Evolutionary conservation across 37 sponge, comb jelly and placozoan genomes (phyloP).

Genomic region (Eunapius fragilis): DNA sequence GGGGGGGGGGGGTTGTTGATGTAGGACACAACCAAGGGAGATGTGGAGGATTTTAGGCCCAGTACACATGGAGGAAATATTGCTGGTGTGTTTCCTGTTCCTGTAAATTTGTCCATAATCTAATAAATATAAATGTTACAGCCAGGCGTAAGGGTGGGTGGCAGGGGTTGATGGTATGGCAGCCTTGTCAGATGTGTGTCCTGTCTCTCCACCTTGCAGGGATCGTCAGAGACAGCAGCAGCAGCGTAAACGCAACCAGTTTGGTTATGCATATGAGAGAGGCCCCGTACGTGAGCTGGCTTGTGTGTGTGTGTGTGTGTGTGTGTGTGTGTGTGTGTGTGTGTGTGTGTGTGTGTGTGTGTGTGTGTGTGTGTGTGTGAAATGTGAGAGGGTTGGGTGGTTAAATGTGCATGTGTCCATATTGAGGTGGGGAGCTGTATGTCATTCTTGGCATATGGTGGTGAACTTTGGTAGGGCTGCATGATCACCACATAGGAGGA

Average conservation of each 20-base stretch:
- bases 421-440: too few species aligned
- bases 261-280: conserved; percentile 29
- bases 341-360: conserved; percentile 35
- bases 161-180: too few species aligned
- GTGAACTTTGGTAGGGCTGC: not conserved
- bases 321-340: not conserved
- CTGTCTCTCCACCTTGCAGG: not conserved
- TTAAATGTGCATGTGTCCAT: too few species aligned
- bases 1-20: too few species aligned
- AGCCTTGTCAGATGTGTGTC: not conserved
- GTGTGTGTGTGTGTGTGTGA: not conserved
- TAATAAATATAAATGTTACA: too few species aligned
- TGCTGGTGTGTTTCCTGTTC: too few species aligned
- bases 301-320: not conserved
- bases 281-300: not conserved
- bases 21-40: too few species aligned
- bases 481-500: not conserved
- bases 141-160: too few species aligned
- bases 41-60: too few species aligned
- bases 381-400: not conserved
- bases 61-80: too few species aligned
- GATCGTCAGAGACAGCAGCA: conserved; percentile 63
- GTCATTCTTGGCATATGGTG: too few species aligned
- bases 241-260: conserved; percentile 37
- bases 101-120: too few species aligned